Evolutionary conservation across 2,888 invertebrate species (phyloP), one percentile per base, ranked within the genome.

Genomic region (Lasius fuliginosus): DNA sequence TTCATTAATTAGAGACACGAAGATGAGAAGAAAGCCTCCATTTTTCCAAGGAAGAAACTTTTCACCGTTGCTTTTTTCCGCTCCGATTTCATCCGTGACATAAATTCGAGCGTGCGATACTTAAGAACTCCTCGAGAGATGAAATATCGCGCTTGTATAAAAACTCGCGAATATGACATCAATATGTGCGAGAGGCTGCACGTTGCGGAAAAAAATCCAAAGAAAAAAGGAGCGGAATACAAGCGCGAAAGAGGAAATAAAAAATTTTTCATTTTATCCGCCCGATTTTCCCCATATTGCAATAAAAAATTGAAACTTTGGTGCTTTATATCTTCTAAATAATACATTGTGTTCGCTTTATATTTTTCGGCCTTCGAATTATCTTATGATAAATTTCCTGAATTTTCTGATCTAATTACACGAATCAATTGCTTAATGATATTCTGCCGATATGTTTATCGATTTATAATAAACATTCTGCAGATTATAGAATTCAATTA

Each of bases 71-170:
- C 36, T 67, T 82, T 83, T 84, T 83, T 42, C 68, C n/a, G 74
- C 68, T 42, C 23, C 75, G 58, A 68, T 69, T 56, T 68, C 68
- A 30, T 58, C 65, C 23, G 67, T 46, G 65, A 81, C 88, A 81
- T 77, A 71, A 76, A 85, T 74, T 53, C 49, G 75, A 74, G 56
- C 49, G 49, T 40, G 42, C 49, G 68, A 86, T 90, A 86, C 90
- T 91, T 90, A 85, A 88, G 82, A 89, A 91, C 79, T 90, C 91
- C 85, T 87, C 84, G 85, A 75, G 76, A 82, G 86, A 88, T 91
- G 89, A 91, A 90, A 91, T 92, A 92, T 89, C 60, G 88, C 73
- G 40, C 65, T 58, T 58, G 76, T 23, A 53, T 46, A 62, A 75
- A 85, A 82, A 53, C 73, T 73, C 60, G 6, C 65, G 64, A 46